Evolutionary conservation across 1,140 invertebrate species (phyloP).

Genomic region (Hestina assimilis): DNA sequence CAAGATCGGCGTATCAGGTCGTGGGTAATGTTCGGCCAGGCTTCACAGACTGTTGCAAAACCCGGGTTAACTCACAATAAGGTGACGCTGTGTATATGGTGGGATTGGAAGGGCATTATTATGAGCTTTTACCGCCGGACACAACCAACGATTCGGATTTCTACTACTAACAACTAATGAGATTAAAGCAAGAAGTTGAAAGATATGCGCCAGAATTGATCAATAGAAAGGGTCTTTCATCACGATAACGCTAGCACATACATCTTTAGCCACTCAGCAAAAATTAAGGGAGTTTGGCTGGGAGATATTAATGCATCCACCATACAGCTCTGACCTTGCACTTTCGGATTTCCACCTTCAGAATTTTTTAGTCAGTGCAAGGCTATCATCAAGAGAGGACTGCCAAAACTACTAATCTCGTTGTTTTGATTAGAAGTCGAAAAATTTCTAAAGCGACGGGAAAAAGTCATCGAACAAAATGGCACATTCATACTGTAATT

Average conservation of each 20-base stretch:
- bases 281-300: slow-evolving; percentile 8
- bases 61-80: background rate
- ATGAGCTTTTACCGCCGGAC: background rate
- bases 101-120: background rate
- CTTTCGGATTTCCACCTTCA: too few species aligned
- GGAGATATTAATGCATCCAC: slow-evolving; percentile 10
- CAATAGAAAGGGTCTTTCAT: background rate
- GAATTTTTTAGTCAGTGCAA: too few species aligned
- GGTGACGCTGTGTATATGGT: background rate
- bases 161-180: background rate
- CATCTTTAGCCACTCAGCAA: slow-evolving; percentile 9
- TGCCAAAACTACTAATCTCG: too few species aligned
- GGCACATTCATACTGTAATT: too few species aligned
- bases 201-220: background rate
- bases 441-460: too few species aligned
- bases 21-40: background rate
- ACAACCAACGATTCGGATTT: background rate
- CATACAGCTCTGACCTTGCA: background rate
- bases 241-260: slow-evolving; percentile 7
- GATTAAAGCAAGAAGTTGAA: background rate
- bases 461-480: too few species aligned
- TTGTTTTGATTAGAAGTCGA: too few species aligned
- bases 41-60: background rate
- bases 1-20: too few species aligned
- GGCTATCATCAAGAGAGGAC: too few species aligned